These are phyloP conservation scores for Spea bombifrons DNA, from an alignment of 2,113 vertebrate genomes.

Conservation along the genomic window DNA sequence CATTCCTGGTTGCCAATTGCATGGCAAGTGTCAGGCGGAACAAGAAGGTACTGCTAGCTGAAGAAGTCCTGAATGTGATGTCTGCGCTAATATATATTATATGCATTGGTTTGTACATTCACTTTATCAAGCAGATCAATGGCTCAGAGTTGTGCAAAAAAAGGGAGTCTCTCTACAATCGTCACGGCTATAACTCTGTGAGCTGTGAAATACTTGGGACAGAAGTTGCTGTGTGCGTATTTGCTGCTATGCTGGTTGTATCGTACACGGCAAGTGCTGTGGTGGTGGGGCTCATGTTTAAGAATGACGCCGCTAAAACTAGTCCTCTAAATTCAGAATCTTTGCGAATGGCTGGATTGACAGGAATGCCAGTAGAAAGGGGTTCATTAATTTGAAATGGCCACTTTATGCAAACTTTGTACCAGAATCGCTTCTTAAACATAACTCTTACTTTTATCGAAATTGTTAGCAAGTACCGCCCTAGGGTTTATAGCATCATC, in stretches of 20 bases:
- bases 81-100: constrained; percentile 26
- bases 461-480: no score
- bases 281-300: neutral
- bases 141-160: constrained; percentile 30
- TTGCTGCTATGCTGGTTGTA: constrained; percentile 32
- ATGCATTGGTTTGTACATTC: constrained; percentile 32
- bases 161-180: constrained; percentile 36
- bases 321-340: no score
- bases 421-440: no score
- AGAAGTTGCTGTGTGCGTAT: constrained; percentile 36
- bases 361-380: no score
- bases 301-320: no score
- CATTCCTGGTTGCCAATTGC: constrained; percentile 26
- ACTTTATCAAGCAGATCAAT: constrained; percentile 39
- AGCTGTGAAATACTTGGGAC: constrained; percentile 38
- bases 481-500: no score
- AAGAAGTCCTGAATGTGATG: constrained; percentile 20
- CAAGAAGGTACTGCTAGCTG: constrained; percentile 16
- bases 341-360: no score
- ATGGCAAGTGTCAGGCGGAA: neutral
- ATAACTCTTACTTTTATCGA: no score
- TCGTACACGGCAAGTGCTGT: constrained; percentile 29
- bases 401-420: no score
- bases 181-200: constrained; percentile 39
- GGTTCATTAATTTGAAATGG: no score